phyloP scores from a whole-genome alignment of 2,888 invertebrate species.

The Anthrax anthrax region DNA sequence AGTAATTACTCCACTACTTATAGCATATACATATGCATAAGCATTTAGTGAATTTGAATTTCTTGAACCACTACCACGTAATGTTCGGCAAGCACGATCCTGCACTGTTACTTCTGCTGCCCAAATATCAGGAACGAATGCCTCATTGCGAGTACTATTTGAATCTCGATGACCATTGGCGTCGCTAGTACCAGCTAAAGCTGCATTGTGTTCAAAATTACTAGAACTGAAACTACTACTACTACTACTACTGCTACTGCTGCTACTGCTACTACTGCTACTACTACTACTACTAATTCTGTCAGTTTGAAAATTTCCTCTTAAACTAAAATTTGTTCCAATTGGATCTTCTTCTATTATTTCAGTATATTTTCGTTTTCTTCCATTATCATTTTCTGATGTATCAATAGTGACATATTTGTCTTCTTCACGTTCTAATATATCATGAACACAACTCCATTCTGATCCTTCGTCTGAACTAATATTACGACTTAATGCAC shows the following conservation, averaged over 20 bases:
- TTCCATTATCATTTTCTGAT: constrained; percentile 14
- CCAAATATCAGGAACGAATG: constrained; percentile 33
- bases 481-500: constrained; percentile 74
- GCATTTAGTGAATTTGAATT: constrained; percentile 24
- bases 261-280: not conserved
- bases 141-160: constrained; percentile 14
- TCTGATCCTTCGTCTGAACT: constrained; percentile 75
- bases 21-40: constrained; percentile 33
- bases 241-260: not conserved
- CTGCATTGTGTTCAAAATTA: constrained; percentile 8
- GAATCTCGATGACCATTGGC: not conserved
- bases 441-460: constrained; percentile 92
- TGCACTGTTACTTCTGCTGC: constrained; percentile 33
- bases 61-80: constrained; percentile 21
- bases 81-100: constrained; percentile 28
- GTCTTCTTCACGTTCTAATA: constrained; percentile 46
- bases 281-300: not conserved
- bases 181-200: not conserved
- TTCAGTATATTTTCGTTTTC: constrained; percentile 18
- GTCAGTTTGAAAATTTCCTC: not conserved
- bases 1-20: constrained; percentile 31
- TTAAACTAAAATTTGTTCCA: not conserved
- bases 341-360: constrained; percentile 10
- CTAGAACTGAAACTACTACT: constrained; percentile 9
- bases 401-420: constrained; percentile 13